Evolutionary conservation across 2,888 invertebrate genomes (phyloP).

Genomic region (Hirtodrosophila trivittata): DNA sequence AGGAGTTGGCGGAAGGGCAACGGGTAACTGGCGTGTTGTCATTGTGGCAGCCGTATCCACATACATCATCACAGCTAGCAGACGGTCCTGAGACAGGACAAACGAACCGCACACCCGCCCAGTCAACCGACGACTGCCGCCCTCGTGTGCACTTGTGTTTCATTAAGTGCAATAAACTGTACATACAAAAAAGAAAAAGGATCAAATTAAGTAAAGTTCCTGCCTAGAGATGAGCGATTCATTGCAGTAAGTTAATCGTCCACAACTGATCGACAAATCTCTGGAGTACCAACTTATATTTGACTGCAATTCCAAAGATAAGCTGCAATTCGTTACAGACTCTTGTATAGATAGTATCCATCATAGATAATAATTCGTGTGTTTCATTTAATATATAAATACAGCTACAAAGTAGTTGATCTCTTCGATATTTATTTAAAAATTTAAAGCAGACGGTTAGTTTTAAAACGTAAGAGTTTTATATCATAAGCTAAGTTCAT

Average conservation of each 20-base stretch:
- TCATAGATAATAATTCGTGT: too few relatives aligned
- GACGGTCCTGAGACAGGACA: constrained; percentile 67
- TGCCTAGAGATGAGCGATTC: constrained; percentile 39
- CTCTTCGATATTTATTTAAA: too few relatives aligned
- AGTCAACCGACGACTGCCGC: constrained; percentile 20
- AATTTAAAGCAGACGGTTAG: too few relatives aligned
- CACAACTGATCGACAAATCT: background rate
- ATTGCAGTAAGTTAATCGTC: background rate
- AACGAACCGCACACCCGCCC: constrained; percentile 30
- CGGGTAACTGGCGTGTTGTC: constrained; percentile 33
- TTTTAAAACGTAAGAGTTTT: too few relatives aligned
- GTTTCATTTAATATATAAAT: too few relatives aligned
- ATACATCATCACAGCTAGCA: constrained; percentile 72
- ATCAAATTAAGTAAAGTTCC: constrained; percentile 57
- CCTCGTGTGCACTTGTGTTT: constrained; percentile 45
- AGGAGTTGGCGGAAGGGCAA: background rate
- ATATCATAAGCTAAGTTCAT: too few relatives aligned
- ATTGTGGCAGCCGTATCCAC: constrained; percentile 51
- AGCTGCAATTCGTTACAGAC: too few relatives aligned
- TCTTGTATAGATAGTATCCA: too few relatives aligned
- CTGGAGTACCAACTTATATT: too few relatives aligned
- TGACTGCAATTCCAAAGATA: too few relatives aligned
- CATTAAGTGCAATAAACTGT: constrained; percentile 80
- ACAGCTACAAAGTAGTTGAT: too few relatives aligned
- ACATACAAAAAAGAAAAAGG: constrained; percentile 24